Base-by-base conservation (phyloP, 2,113 vertebrate genomes). In the Alouatta palliata region DNA sequence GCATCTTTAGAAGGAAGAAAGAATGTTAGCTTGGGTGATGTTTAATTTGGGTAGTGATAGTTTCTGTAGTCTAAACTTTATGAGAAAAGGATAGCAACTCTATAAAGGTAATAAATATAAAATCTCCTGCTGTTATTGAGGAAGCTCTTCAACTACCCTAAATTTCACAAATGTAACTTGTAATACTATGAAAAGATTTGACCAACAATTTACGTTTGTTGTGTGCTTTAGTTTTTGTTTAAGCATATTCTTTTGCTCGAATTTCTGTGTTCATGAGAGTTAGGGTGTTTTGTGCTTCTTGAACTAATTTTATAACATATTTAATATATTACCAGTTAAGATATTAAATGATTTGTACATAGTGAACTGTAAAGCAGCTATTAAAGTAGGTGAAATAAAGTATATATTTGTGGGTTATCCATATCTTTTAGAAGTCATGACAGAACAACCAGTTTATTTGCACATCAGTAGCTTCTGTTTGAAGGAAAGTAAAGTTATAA, bases 251-350 rank as follows among this genome's bases (percentile, higher is more conserved):
- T 97, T 98, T 97, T 91, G 89, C 97, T 98, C 97, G 94, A 95
- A 84, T 98, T 97, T 89, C 97, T 98, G 92, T 97, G 68, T 96
- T 92, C 95, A 82, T 96, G 83, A 97, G 91, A 91, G 87, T 92
- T 58, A 97, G 96, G 98, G 96, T 17, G 96, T 98, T 98, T 98
- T 98, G 95, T 98, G 93, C 94, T 98, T 97, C 98, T 98, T 98
- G 91, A 98, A 85, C 97, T 98, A 96, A 98, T 98, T 99, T 98
- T 98, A 98, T 98, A 98, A 98, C 97, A 97, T 98, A 98, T 98
- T 99, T 99, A 99, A 98, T 99, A 98, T 99, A 98, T 98, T 98
- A 95, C 93, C 97, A 98, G 96, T 97, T 97, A 98, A 98, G 97
- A 58, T 98, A 97, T 98, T 97, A 98, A 98, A 96, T 98, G 97